Conservation (phyloP, 1,140 invertebrate genomes). For the Bombus turneri region DNA sequence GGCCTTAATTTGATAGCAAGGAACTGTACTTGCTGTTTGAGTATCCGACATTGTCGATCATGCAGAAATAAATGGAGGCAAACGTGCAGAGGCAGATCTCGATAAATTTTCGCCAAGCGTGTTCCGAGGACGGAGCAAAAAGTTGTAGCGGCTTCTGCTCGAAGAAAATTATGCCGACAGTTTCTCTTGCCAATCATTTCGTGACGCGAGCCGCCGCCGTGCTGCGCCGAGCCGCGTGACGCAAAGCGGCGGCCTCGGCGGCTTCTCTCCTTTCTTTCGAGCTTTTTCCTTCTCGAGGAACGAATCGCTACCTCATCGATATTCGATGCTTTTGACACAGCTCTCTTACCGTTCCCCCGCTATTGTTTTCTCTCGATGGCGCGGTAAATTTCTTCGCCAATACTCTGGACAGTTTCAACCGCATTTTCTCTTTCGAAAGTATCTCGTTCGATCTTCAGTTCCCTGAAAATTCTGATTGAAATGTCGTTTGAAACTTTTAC, state of each 20-base stretch:
- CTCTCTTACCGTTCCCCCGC: neutral
- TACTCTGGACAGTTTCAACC: neutral
- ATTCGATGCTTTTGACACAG: conserved; percentile 28
- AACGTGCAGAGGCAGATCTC: neutral
- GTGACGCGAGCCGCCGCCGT: neutral
- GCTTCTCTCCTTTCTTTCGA: conserved; percentile 1
- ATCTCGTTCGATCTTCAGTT: neutral
- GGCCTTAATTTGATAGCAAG: too few relatives aligned
- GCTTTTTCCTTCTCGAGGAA: conserved; percentile 36
- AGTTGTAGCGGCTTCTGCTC: conserved; percentile 8
- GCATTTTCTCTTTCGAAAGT: neutral
- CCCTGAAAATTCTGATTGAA: neutral
- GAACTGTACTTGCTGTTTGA: neutral
- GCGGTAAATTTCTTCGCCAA: conserved; percentile 27
- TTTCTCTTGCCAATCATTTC: conserved; percentile 59
- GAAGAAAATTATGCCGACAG: conserved; percentile 34
- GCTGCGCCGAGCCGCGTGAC: neutral
- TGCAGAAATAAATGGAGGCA: neutral
- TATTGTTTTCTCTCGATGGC: conserved; percentile 20
- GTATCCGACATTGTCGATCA: neutral
- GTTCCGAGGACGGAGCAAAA: conserved; percentile 31
- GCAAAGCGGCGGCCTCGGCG: neutral
- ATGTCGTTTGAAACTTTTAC: conserved; percentile 6
- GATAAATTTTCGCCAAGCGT: conserved; percentile 34
- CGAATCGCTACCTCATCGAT: conserved; percentile 45